These are phyloP conservation scores for Planiliza haematocheilus DNA, from an alignment of 2,113 vertebrate genomes.

Conservation along the genomic window DNA sequence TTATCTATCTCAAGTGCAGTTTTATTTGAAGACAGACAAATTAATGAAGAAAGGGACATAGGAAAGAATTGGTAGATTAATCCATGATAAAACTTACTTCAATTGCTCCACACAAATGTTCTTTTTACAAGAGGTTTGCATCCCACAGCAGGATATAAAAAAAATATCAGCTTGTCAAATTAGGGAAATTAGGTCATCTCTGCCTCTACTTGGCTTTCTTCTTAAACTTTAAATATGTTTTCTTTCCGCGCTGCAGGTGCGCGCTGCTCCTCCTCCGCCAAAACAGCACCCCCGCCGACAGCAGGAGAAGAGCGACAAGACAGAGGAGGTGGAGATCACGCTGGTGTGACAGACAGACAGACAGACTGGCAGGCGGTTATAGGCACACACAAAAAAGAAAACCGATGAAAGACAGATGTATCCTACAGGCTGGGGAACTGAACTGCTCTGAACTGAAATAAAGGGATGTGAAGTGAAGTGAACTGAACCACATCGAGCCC, in stretches of 20 bases:
- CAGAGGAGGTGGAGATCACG: slow-evolving; percentile 97
- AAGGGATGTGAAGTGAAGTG: slow-evolving; percentile 46
- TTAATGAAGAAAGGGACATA: no score
- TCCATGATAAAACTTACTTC: no score
- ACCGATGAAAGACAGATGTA: slow-evolving; percentile 35
- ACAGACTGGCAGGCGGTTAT: slow-evolving; percentile 22
- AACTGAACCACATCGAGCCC: slow-evolving; percentile 37
- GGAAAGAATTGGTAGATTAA: no score
- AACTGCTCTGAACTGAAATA: slow-evolving; percentile 52
- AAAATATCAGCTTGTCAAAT: slow-evolving; percentile 16
- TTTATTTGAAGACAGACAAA: no score
- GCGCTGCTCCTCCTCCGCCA: slow-evolving; percentile 95
- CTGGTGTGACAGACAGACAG: slow-evolving; percentile 87
- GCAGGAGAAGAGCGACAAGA: slow-evolving; percentile 93
- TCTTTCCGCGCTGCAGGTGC: slow-evolving; percentile 85
- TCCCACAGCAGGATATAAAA: slow-evolving; percentile 8
- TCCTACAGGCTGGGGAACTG: slow-evolving; percentile 48
- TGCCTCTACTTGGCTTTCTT: neutral
- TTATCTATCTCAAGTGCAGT: no score
- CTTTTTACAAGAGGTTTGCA: no score
- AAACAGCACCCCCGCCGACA: slow-evolving; percentile 90
- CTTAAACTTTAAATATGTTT: neutral
- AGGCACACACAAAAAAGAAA: slow-evolving; percentile 23
- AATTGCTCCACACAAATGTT: no score
- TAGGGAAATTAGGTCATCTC: slow-evolving; percentile 19